phyloP scores from a whole-genome alignment of 2,113 vertebrate species.

The Dendropsophus ebraccatus region DNA sequence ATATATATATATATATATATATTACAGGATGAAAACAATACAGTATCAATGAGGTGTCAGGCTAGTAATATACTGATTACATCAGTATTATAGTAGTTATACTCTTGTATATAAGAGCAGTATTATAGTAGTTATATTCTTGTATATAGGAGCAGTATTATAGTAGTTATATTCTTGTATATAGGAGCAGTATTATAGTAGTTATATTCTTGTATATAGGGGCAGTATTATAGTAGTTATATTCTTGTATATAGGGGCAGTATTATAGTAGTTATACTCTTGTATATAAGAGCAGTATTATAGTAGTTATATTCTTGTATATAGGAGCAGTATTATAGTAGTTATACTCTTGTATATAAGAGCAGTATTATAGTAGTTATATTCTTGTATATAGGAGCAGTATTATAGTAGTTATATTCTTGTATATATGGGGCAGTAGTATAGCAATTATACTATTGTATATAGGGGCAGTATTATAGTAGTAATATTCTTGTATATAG shows the following conservation, averaged over 20 bases:
- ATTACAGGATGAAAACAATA: no score
- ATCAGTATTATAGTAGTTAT: background rate
- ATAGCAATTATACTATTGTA: background rate
- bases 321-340: background rate
- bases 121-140: conserved; percentile 9
- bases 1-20: no score
- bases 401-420: conserved; percentile 3
- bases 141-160: background rate
- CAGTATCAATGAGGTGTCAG: no score
- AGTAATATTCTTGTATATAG: background rate
- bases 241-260: no score
- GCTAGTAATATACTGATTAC: no score
- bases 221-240: no score
- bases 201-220: background rate
- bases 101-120: background rate
- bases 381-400: background rate
- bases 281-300: background rate
- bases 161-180: background rate
- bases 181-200: background rate
- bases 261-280: no score
- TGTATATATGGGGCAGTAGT: background rate
- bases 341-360: background rate
- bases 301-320: no score
- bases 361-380: conserved; percentile 1
- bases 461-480: background rate